These are phyloP conservation scores for Xiphophorus maculatus DNA, from an alignment of 2,113 vertebrate species.

Conservation along the genomic window DNA sequence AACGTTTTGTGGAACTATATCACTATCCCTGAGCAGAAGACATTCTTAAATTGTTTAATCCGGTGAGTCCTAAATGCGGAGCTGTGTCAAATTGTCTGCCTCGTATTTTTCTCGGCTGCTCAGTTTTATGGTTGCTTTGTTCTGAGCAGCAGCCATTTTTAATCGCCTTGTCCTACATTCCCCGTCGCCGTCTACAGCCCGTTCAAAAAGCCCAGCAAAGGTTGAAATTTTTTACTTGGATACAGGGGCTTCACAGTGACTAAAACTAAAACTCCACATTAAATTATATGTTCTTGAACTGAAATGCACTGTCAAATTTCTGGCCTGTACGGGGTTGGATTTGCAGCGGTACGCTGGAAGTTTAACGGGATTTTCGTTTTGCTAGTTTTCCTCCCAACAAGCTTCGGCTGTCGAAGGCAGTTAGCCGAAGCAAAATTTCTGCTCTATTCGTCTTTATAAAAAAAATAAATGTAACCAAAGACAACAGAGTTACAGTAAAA, in stretches of 20 bases:
- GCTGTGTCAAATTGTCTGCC: background rate
- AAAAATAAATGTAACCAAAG: accelerated
- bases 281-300: background rate
- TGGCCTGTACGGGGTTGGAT: conserved; percentile 37
- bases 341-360: conserved; percentile 26
- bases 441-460: background rate
- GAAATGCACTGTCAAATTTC: background rate
- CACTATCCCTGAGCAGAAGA: conserved; percentile 48
- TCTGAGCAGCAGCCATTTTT: conserved; percentile 86
- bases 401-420: conserved; percentile 21
- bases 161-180: conserved; percentile 79
- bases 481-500: accelerated
- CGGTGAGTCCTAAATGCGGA: conserved; percentile 70
- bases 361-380: conserved; percentile 37
- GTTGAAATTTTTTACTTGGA: conserved; percentile 12
- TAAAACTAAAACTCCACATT: background rate
- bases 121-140: conserved; percentile 84
- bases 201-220: conserved; percentile 21
- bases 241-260: background rate
- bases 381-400: conserved; percentile 38
- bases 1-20: conserved; percentile 68
- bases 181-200: conserved; percentile 51
- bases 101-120: conserved; percentile 48
- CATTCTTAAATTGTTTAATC: conserved; percentile 55
- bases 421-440: conserved; percentile 21